These are phyloP conservation scores for Pitangus sulphuratus DNA, from an alignment of 2,797 vertebrate genomes.

Conservation along the genomic window DNA sequence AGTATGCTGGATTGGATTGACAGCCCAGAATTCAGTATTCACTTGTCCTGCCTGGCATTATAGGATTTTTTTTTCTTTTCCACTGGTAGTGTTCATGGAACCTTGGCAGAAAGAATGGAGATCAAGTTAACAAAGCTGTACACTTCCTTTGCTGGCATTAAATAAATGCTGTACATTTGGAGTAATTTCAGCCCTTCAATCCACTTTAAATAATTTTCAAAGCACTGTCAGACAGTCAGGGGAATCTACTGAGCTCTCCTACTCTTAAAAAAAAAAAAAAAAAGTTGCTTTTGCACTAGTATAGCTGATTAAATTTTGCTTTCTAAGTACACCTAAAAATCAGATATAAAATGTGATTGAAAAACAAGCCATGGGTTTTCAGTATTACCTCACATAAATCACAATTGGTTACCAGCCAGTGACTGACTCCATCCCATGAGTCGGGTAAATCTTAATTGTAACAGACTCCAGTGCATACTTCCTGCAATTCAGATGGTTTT, in stretches of 20 bases:
- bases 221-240: not conserved
- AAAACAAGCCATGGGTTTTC: not conserved
- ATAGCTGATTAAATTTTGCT: not conserved
- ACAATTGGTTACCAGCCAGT: not conserved
- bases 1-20: not conserved
- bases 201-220: not conserved
- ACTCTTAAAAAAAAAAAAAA: not conserved
- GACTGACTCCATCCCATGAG: not conserved
- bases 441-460: not conserved
- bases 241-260: not conserved
- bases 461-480: not conserved
- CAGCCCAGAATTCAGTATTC: not conserved
- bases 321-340: not conserved
- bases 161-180: not conserved
- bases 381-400: not conserved
- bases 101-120: not conserved
- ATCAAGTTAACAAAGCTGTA: constrained; percentile 15
- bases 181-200: not conserved
- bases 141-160: constrained; percentile 11
- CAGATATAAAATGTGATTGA: not conserved
- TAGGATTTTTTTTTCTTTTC: not conserved
- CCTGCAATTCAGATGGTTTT: not conserved
- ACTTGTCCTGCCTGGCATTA: not conserved
- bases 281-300: not conserved
- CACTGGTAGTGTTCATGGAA: not conserved